A percentile compares a stretch with the other conserved stretches of the same genome.
Evolutionary conservation across 2,113 vertebrate species (phyloP).

Genomic region (Vulpes lagopus): DNA sequence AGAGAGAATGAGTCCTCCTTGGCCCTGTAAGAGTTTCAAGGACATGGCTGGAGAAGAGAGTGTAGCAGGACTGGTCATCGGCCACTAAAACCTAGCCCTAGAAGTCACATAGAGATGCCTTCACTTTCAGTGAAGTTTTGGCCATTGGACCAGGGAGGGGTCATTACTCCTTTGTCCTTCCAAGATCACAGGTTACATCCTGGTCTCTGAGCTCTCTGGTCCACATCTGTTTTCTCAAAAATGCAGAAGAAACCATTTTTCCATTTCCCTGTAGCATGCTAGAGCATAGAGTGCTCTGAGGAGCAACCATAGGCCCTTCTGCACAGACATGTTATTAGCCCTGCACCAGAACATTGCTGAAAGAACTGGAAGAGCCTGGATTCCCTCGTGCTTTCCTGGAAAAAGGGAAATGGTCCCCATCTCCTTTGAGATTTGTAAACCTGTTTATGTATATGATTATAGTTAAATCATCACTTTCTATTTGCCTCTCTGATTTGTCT

Average conservation of each 20-base stretch:
- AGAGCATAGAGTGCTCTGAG: background rate
- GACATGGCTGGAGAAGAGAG: background rate
- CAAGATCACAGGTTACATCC: background rate
- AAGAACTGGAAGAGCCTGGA: background rate
- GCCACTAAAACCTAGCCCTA: background rate
- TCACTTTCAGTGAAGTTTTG: background rate
- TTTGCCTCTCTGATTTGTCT: background rate
- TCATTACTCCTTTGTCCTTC: background rate
- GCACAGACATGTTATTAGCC: background rate
- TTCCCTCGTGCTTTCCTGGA: background rate
- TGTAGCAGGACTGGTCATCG: background rate
- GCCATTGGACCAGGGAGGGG: no score
- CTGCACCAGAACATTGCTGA: background rate
- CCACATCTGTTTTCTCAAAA: background rate
- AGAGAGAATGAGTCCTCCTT: background rate
- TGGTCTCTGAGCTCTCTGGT: background rate
- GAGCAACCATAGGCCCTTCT: no score
- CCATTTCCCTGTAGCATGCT: background rate
- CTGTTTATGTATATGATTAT: background rate
- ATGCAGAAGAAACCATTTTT: background rate
- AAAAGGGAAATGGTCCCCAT: background rate
- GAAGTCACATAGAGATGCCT: background rate
- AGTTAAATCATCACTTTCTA: background rate
- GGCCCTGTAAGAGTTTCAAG: background rate
- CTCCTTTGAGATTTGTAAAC: background rate